phyloP scores from a whole-genome alignment of 2,113 vertebrate species.

The Lontra canadensis region DNA sequence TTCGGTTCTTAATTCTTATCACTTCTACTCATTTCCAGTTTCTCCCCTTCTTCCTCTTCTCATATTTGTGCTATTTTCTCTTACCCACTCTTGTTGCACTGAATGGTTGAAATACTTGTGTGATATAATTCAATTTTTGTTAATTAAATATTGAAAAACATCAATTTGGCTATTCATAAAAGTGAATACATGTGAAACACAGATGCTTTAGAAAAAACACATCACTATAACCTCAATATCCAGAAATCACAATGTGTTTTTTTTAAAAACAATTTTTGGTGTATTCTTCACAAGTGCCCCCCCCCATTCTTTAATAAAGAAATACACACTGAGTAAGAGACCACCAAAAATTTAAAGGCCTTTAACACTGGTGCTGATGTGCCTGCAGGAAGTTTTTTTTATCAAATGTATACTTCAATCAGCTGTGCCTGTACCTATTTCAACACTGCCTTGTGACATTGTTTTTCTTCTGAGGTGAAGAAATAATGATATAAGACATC shows the following conservation, averaged over 20 bases:
- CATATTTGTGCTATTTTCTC: background rate
- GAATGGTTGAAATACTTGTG: background rate
- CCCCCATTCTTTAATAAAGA: background rate
- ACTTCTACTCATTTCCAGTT: background rate
- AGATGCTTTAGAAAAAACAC: background rate
- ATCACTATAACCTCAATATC: background rate
- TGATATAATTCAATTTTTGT: background rate
- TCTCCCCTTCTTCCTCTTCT: background rate
- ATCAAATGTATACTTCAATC: rapidly evolving
- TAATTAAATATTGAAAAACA: background rate
- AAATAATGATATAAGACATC: background rate
- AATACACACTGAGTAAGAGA: background rate
- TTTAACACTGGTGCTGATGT: background rate
- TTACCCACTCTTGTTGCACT: background rate
- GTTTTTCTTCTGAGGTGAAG: background rate
- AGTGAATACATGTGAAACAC: background rate
- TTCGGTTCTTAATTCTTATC: background rate
- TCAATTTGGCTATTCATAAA: background rate
- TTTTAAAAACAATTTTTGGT: background rate
- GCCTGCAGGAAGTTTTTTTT: background rate
- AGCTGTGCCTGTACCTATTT: rapidly evolving
- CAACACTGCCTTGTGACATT: rapidly evolving
- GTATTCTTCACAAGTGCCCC: background rate
- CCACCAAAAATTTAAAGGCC: too few species aligned
- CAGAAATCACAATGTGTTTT: background rate